These are phyloP conservation scores for Malaclemys terrapin DNA, from an alignment of 2,113 vertebrate species.

Conservation along the genomic window DNA sequence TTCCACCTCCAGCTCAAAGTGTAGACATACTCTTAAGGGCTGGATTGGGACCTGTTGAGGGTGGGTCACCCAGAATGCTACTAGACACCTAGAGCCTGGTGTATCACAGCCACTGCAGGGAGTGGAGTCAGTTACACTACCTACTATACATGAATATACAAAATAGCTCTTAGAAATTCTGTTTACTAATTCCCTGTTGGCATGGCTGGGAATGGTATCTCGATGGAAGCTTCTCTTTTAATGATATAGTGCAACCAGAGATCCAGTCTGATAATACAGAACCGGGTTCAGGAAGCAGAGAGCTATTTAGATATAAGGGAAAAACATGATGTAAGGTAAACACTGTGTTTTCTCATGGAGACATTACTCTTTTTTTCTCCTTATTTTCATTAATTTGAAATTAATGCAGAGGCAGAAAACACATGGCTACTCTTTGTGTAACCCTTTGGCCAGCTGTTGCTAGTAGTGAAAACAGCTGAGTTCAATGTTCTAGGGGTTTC, in stretches of 20 bases:
- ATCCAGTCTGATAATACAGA: background rate
- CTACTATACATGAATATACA: background rate
- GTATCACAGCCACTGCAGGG: background rate
- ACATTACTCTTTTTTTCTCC: background rate
- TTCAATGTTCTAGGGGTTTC: too few species aligned
- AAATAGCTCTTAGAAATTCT: background rate
- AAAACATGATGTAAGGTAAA: background rate
- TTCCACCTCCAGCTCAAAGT: too few species aligned
- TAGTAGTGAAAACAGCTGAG: too few species aligned
- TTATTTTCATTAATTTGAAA: constrained; percentile 34
- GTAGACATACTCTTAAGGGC: background rate
- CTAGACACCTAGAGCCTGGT: background rate
- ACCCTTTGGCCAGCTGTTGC: background rate
- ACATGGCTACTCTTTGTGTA: background rate
- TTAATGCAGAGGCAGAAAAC: background rate
- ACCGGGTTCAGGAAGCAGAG: background rate
- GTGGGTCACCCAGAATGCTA: background rate
- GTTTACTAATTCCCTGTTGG: background rate
- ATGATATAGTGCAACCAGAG: background rate
- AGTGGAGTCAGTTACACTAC: background rate
- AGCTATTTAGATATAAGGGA: background rate
- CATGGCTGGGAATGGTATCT: background rate
- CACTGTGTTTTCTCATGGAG: constrained; percentile 20
- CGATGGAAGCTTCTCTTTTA: background rate
- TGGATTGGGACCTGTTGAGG: background rate